Percentiles rank a stretch among this genome's conserved stretches.
Conservation (phyloP, 2,888 invertebrate species). For the Diplolepis rosae region DNA sequence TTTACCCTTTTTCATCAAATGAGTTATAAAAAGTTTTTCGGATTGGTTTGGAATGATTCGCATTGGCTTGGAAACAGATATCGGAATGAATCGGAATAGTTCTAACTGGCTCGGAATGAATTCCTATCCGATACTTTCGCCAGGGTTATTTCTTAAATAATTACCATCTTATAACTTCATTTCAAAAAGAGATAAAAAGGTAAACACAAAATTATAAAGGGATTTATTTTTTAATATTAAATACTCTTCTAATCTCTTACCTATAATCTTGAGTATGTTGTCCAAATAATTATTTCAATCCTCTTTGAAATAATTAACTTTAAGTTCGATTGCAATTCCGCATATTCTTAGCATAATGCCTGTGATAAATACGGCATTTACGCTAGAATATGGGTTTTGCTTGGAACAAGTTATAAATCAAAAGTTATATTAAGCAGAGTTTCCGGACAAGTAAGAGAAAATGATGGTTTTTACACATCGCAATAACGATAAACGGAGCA, state of each 20-base stretch:
- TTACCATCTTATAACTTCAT: too few relatives aligned
- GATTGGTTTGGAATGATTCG: too few relatives aligned
- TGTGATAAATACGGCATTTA: slow-evolving; percentile 57
- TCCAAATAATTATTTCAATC: not conserved
- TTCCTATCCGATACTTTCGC: too few relatives aligned
- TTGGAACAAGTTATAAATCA: slow-evolving; percentile 6
- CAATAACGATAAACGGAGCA: slow-evolving; percentile 64
- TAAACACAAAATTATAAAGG: too few relatives aligned
- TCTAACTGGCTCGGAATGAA: too few relatives aligned
- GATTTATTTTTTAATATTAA: too few relatives aligned
- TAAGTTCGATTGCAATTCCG: slow-evolving; percentile 50
- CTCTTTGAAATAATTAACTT: not conserved
- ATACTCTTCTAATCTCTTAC: not conserved
- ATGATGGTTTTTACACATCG: slow-evolving; percentile 51
- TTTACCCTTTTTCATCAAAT: too few relatives aligned
- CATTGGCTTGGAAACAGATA: too few relatives aligned
- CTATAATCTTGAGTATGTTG: not conserved
- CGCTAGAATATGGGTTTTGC: slow-evolving; percentile 65
- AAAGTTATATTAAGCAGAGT: not conserved
- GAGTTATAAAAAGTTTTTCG: too few relatives aligned
- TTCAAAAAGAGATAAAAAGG: not conserved
- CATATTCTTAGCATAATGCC: slow-evolving; percentile 68
- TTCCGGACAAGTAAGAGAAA: not conserved
- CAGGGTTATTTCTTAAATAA: too few relatives aligned
- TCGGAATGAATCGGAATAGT: too few relatives aligned